These are phyloP conservation scores for Scarus forsteni DNA, from an alignment of 2,797 vertebrate species.

Conservation along the genomic window DNA sequence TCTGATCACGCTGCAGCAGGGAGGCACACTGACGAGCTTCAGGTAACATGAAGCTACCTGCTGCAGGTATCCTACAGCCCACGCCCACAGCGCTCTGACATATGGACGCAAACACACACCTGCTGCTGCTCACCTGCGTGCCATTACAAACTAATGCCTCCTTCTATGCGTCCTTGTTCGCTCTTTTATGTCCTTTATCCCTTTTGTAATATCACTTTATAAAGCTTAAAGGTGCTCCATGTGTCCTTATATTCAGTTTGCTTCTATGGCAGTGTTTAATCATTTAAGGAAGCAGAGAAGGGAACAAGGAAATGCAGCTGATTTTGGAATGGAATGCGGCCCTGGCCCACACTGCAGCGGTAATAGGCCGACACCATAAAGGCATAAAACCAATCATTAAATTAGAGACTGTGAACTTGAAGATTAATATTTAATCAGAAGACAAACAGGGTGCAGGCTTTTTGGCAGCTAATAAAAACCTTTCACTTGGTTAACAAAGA, in stretches of 20 bases:
- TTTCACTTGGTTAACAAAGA: too few relatives aligned
- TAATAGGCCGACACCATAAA: slow-evolving; percentile 28
- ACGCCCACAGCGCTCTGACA: slow-evolving; percentile 37
- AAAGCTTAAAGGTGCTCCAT: rapidly evolving
- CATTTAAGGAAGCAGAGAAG: not conserved
- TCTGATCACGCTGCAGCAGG: not conserved
- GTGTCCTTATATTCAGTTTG: rapidly evolving
- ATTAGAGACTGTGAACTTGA: not conserved
- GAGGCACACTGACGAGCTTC: slow-evolving; percentile 1
- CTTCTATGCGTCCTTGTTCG: not conserved
- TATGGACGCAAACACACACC: slow-evolving; percentile 11
- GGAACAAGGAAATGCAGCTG: not conserved
- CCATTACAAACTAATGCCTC: not conserved
- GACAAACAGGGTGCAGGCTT: not conserved
- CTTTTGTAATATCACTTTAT: not conserved
- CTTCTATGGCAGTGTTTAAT: rapidly evolving
- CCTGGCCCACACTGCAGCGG: not conserved
- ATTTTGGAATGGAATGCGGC: slow-evolving; percentile 2
- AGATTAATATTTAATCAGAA: slow-evolving; percentile 11
- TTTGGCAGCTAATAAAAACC: not conserved
- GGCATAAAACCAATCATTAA: not conserved
- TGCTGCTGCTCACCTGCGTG: slow-evolving; percentile 5
- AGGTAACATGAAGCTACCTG: slow-evolving; percentile 37
- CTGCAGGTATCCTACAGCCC: slow-evolving; percentile 51
- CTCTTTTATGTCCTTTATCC: too few relatives aligned